phyloP scores from a whole-genome alignment of 2,797 vertebrate species.

The Tadarida brasiliensis region DNA sequence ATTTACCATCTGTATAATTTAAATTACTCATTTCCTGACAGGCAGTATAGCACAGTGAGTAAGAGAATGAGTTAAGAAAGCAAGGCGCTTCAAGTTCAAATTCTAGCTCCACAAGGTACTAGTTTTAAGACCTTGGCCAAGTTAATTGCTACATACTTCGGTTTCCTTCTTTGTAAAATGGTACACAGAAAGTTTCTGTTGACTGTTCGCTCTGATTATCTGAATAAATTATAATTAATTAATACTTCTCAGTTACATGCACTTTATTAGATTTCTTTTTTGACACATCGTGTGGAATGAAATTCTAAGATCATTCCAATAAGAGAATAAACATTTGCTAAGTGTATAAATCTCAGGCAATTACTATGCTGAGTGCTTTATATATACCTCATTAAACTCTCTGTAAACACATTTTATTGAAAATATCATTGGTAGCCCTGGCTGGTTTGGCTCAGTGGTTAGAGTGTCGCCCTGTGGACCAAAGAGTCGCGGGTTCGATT shows the following conservation, averaged over 20 bases:
- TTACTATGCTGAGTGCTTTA: background rate
- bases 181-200: background rate
- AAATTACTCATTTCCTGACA: slow-evolving; percentile 51
- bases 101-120: background rate
- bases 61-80: slow-evolving; percentile 46
- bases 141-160: slow-evolving; percentile 1
- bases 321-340: background rate
- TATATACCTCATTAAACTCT: background rate
- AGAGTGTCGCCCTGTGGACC: no score
- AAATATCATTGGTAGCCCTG: background rate
- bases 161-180: slow-evolving; percentile 30
- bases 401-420: background rate
- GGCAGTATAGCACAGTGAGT: background rate
- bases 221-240: slow-evolving; percentile 44
- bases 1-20: background rate
- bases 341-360: background rate
- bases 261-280: slow-evolving; percentile 42
- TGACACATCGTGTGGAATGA: background rate
- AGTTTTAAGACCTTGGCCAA: background rate
- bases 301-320: background rate
- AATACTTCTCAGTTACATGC: background rate
- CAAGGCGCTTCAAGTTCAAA: slow-evolving; percentile 7
- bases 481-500: no score
- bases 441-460: no score
- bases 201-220: background rate